Percentiles rank a stretch among this genome's conserved stretches.
Conservation (phyloP, 2,113 vertebrate species). For the Neopipo cinnamomea region DNA sequence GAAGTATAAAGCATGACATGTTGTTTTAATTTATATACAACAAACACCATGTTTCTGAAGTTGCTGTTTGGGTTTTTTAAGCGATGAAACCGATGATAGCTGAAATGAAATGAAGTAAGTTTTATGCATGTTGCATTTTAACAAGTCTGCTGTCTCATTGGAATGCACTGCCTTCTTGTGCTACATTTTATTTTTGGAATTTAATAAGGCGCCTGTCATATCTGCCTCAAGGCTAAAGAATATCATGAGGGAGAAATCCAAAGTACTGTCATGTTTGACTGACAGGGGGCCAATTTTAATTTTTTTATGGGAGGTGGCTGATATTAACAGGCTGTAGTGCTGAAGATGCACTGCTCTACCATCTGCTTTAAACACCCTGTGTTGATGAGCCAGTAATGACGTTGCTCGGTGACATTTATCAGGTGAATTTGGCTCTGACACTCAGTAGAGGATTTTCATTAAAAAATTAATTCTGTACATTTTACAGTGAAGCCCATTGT, state of each 20-base stretch:
- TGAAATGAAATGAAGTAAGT: slow-evolving; percentile 72
- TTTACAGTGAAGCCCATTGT: slow-evolving; percentile 68
- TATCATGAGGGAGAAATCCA: slow-evolving; percentile 78
- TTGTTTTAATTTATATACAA: slow-evolving; percentile 57
- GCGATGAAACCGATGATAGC: slow-evolving; percentile 62
- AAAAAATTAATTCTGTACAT: slow-evolving; percentile 74
- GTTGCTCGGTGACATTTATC: slow-evolving; percentile 76
- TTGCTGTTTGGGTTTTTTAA: slow-evolving; percentile 64
- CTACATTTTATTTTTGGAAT: slow-evolving; percentile 84
- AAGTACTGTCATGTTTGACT: slow-evolving; percentile 84
- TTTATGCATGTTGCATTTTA: slow-evolving; percentile 79
- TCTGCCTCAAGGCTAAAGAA: slow-evolving; percentile 83
- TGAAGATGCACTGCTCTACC: slow-evolving; percentile 62
- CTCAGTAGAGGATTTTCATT: slow-evolving; percentile 72
- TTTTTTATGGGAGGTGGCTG: slow-evolving; percentile 74
- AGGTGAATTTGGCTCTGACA: slow-evolving; percentile 68
- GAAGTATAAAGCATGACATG: slow-evolving; percentile 27
- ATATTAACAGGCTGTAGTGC: slow-evolving; percentile 72
- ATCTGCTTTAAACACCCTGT: slow-evolving; percentile 71
- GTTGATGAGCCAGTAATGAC: slow-evolving; percentile 75
- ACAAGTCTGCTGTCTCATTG: slow-evolving; percentile 80
- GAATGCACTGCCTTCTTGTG: slow-evolving; percentile 77
- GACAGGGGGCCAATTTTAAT: slow-evolving; percentile 81
- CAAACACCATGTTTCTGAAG: slow-evolving; percentile 55
- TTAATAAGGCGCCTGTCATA: slow-evolving; percentile 86